Evolutionary conservation across 2,888 invertebrate genomes (phyloP), one percentile per base, ranked within the genome.

Genomic region (Busseola fusca): DNA sequence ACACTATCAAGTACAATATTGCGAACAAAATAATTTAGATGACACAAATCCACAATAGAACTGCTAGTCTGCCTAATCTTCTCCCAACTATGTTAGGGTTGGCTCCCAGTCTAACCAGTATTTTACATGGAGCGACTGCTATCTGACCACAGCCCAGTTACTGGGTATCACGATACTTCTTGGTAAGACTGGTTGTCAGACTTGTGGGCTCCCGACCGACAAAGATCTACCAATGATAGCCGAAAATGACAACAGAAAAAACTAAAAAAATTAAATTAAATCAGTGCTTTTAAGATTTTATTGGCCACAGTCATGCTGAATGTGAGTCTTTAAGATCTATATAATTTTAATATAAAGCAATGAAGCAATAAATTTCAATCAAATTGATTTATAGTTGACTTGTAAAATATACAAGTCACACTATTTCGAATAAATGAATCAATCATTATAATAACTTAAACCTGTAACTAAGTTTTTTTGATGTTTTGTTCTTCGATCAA

Each of bases 311-410:
- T 58, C 25, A 45, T 4, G 21, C 6, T 16, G 18, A 37, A 56
- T 56, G 21, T 25, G 37, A 57, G 14, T 45, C 56, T 37, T 57
- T 45, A 62, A 62, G 54, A 60, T 78, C 60, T 57, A 60, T 66
- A 30, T 70, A 57, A 74, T 77, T 64, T 58, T 58, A 63, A 69
- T 69, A 42, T n/a, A 63, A 66, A 70, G 21, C 50, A 71, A 52
- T 27, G 30, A 48, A 73, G 64, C 64, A 80, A 69, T 80, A 67
- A 58, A n/a, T 72, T 25, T n/a, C 34, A 16, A 52, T 60, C 14
- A 34, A 45, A 64, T 4, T 67, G 21, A 48, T 16, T 37, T 64
- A 16, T 30, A 52, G 50, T 62, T 27, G 52, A 66, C 27, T 58
- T 65, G 14, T 72, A 42, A 30, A 37, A 48, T 21, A 60, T 60